phyloP scores from a whole-genome alignment of 1,140 invertebrate species.

The Drosophila teissieri region DNA sequence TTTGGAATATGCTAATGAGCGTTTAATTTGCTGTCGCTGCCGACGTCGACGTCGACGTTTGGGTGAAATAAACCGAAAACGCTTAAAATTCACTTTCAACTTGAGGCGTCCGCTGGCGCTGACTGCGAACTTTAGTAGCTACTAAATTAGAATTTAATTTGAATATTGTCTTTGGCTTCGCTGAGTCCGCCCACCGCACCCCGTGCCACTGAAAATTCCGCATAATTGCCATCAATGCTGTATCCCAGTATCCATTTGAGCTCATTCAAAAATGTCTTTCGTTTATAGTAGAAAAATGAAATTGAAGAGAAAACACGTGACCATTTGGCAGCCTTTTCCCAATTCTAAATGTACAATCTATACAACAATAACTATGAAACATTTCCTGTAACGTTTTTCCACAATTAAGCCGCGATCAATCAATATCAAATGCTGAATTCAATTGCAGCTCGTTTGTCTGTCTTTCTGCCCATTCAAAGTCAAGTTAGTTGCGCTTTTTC shows the following conservation, averaged over 20 bases:
- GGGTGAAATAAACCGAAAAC: constrained; percentile 57
- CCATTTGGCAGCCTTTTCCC: not conserved
- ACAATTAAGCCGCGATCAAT: constrained; percentile 42
- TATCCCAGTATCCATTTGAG: not conserved
- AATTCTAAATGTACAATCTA: too few species aligned
- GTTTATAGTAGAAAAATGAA: not conserved
- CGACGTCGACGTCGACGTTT: not conserved
- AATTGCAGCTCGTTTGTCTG: constrained; percentile 28
- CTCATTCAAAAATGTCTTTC: not conserved
- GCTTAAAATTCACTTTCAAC: constrained; percentile 75
- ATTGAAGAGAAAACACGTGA: not conserved
- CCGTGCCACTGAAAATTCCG: constrained; percentile 5
- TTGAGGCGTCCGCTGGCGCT: constrained; percentile 20
- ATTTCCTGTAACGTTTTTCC: constrained; percentile 22
- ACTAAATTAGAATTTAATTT: constrained; percentile 73
- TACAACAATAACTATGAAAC: not conserved
- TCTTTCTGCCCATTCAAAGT: constrained; percentile 17
- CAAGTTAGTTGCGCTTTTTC: constrained; percentile 23
- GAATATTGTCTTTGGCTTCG: constrained; percentile 38
- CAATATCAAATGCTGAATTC: constrained; percentile 25
- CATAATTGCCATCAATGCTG: constrained; percentile 53
- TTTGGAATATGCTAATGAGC: constrained; percentile 76
- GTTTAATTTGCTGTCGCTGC: constrained; percentile 61
- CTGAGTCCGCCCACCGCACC: not conserved
- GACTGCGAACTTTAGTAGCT: constrained; percentile 52